A percentile compares a stretch with the other conserved stretches of the same genome.
These are phyloP conservation scores for Lasioglossum morio DNA, from an alignment of 2,888 invertebrate species.

Conservation along the genomic window DNA sequence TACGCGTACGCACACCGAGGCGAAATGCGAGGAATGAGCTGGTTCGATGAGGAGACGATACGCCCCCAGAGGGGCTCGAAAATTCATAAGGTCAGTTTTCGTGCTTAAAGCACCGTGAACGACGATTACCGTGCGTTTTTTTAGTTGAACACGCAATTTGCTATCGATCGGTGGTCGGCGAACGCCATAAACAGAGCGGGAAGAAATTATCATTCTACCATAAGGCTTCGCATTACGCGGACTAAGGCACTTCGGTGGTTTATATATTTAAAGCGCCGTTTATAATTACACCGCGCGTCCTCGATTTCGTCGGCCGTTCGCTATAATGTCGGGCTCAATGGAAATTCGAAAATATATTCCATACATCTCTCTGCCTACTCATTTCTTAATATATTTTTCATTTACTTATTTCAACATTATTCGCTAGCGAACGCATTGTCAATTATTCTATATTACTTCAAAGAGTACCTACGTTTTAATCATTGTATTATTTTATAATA, in stretches of 20 bases:
- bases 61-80: too few species aligned
- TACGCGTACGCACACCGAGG: neutral
- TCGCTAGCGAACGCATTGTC: too few species aligned
- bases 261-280: constrained; percentile 45
- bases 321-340: neutral
- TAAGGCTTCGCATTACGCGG: constrained; percentile 45
- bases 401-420: neutral
- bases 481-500: too few species aligned
- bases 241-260: constrained; percentile 33
- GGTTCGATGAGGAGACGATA: neutral
- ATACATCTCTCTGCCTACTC: neutral
- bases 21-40: neutral
- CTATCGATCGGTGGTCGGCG: constrained; percentile 50
- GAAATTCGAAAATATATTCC: neutral
- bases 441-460: too few species aligned
- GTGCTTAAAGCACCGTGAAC: neutral
- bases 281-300: constrained; percentile 38
- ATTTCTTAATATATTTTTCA: neutral
- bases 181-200: constrained; percentile 61
- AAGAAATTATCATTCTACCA: constrained; percentile 59
- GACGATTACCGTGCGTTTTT: constrained; percentile 27
- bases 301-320: constrained; percentile 18
- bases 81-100: neutral
- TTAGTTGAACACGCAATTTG: constrained; percentile 48
- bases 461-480: too few species aligned